A percentile compares a stretch with the other conserved stretches of the same genome.
phyloP scores from a whole-genome alignment of 2,113 vertebrate species.

The Piliocolobus tephrosceles region DNA sequence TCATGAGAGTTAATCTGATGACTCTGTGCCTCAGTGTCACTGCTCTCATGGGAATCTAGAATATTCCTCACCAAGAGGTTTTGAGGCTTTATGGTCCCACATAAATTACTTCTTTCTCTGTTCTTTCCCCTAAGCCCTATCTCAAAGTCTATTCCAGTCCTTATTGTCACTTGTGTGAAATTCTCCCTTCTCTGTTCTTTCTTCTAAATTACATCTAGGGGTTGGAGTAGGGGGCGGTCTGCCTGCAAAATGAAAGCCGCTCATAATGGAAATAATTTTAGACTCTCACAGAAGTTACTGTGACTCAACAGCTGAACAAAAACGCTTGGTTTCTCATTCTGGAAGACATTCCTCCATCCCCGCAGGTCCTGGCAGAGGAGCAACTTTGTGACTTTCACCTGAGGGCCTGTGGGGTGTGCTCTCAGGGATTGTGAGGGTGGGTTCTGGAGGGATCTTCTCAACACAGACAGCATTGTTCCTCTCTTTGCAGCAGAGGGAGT shows the following conservation, averaged over 20 bases:
- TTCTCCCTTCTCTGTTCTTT: neutral
- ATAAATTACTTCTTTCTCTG: neutral
- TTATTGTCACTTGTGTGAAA: neutral
- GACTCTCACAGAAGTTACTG: neutral
- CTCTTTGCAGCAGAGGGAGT: neutral
- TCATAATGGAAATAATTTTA: neutral
- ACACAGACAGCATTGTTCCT: neutral
- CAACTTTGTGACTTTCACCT: neutral
- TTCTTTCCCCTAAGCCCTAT: neutral
- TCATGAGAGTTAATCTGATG: accelerated
- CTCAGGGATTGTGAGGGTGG: neutral
- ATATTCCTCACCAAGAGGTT: neutral
- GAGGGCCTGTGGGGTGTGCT: neutral
- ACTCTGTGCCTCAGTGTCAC: neutral
- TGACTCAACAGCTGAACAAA: neutral
- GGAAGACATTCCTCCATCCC: neutral
- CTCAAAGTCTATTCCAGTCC: neutral
- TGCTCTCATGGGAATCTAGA: neutral
- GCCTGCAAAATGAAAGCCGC: neutral
- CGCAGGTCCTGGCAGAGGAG: accelerated
- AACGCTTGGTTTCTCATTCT: neutral
- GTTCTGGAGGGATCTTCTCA: neutral
- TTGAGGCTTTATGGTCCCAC: neutral
- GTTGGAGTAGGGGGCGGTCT: neutral
- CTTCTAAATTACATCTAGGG: neutral